Evolutionary conservation across 2,888 invertebrate species (phyloP).

Genomic region (Dasypogon diadema): DNA sequence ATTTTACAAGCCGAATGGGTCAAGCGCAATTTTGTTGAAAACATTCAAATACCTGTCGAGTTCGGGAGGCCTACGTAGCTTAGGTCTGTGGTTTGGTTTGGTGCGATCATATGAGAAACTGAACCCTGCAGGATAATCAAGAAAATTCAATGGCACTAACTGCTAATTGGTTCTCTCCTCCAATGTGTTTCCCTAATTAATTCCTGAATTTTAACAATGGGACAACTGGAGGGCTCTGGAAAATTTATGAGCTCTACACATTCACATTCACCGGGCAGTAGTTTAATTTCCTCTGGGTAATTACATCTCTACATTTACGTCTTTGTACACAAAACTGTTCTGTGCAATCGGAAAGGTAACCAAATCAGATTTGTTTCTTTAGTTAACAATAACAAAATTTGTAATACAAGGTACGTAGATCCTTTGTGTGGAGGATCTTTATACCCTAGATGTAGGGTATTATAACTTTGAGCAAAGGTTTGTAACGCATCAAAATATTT

Average conservation of each 20-base stretch:
- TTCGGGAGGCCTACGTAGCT: not conserved
- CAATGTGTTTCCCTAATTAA: not conserved
- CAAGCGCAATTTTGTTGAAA: not conserved
- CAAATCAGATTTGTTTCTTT: too few species aligned
- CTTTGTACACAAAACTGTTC: too few species aligned
- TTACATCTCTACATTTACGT: too few species aligned
- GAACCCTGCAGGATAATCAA: not conserved
- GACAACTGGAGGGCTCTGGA: not conserved
- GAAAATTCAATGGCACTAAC: slow-evolving; percentile 3
- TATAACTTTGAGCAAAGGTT: too few species aligned
- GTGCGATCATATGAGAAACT: not conserved
- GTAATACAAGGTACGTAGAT: too few species aligned
- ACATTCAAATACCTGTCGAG: not conserved
- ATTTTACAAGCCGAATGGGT: not conserved
- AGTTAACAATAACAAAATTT: too few species aligned
- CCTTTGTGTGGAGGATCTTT: too few species aligned
- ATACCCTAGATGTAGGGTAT: too few species aligned
- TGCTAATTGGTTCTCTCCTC: not conserved
- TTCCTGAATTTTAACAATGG: not conserved
- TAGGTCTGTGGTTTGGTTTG: not conserved
- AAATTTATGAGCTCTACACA: not conserved
- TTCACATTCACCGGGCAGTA: too few species aligned
- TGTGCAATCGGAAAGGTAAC: too few species aligned
- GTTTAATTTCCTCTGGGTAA: too few species aligned
- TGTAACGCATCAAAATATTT: too few species aligned